Evolutionary conservation across 1,140 invertebrate species (phyloP), one percentile per base, ranked within the genome.

Genomic region (Drosophila simulans): DNA sequence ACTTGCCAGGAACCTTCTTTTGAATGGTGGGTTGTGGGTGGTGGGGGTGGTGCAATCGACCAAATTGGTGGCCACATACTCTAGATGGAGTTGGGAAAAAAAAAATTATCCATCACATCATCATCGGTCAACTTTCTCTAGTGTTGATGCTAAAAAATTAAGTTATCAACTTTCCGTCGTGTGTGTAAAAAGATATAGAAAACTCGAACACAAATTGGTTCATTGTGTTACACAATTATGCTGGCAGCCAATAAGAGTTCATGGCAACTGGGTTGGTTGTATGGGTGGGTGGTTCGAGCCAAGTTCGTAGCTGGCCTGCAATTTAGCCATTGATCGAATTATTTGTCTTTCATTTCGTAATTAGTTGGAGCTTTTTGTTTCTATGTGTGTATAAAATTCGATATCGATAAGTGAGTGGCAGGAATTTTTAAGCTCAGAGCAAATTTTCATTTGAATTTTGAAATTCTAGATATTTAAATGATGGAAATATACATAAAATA

Each of bases 211-310:
- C 45, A 80, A 80, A 84, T 80, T 80, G 40, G 58, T 74, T 80
- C 66, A 85, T 81, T 85, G 64, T 85, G 69, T 80, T 74, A 80
- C 63, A 57, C 68, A 84, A 85, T 80, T 84, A 77, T 35, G 35
- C 22, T 25, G 48, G 31, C n/a, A 35, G 35, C 13, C 59, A 31
- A 27, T 13, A 3, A 11, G 22, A 31, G 25, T 51, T 27, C 5
- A 39, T 39, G 20, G 59, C 55, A 40, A 25, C 7, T 65, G 34
- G 63, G 20, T 22, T 22, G 15, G 15, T 34, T 42, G 20, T 57
- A 12, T 5, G 27, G 35, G 25, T 20, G 5, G 35, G 25, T 20
- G 5, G 35, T 57, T 31, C 5, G 31, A 22, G 22, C 48, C 62
- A 37, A 65, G 42, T n/a, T 63, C 15, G 42, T 54, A 46, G 40